phyloP scores from a whole-genome alignment of 2,888 invertebrate genomes.

The Saturnia pavonia region DNA sequence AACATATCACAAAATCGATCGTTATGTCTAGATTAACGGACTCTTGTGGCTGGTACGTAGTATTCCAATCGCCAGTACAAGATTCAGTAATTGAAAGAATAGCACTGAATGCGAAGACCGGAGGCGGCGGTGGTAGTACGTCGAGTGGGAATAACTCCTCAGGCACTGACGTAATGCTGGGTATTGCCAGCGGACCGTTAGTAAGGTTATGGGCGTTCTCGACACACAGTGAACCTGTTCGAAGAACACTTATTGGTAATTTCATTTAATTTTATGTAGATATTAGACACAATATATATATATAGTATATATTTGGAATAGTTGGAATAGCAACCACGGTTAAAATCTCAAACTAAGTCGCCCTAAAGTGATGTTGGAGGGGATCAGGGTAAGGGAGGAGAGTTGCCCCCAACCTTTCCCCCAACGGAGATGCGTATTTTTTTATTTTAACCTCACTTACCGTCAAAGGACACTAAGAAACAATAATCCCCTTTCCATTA shows the following conservation, averaged over 20 bases:
- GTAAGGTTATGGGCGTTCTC: slow-evolving; percentile 77
- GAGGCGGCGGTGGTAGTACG: slow-evolving; percentile 58
- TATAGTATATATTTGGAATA: too few species aligned
- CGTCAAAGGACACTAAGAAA: too few species aligned
- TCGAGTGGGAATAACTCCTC: slow-evolving; percentile 61
- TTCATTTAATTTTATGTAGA: not conserved
- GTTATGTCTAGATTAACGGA: slow-evolving; percentile 89
- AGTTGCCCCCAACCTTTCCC: too few species aligned
- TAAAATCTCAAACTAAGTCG: too few species aligned
- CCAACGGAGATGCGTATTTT: too few species aligned
- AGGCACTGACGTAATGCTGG: slow-evolving; percentile 75
- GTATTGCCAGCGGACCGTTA: slow-evolving; percentile 72
- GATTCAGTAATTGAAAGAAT: slow-evolving; percentile 94
- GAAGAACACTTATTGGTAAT: slow-evolving; percentile 73
- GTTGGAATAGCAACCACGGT: too few species aligned
- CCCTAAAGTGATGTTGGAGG: too few species aligned
- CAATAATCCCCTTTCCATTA: too few species aligned
- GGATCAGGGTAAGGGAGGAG: too few species aligned
- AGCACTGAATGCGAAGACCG: slow-evolving; percentile 89
- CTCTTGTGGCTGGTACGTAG: slow-evolving; percentile 97
- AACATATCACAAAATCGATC: not conserved
- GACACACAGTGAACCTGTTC: slow-evolving; percentile 74
- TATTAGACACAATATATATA: too few species aligned
- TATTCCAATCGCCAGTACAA: slow-evolving; percentile 96
- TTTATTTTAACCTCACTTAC: too few species aligned